These are phyloP conservation scores for Gymnocephalus cernua DNA, from an alignment of 2,113 vertebrate species.

Conservation along the genomic window DNA sequence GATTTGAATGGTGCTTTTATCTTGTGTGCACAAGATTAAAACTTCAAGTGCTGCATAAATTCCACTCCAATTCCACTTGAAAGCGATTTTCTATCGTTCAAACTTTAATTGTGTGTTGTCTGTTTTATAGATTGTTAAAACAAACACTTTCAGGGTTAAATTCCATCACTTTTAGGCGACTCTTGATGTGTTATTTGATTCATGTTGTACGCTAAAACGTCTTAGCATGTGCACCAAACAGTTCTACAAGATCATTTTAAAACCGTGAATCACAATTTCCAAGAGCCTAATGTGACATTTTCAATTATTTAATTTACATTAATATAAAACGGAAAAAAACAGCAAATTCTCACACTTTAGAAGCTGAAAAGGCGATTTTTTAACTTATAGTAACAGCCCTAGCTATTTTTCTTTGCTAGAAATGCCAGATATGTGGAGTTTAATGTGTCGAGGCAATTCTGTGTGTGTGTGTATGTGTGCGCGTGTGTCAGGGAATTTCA, in stretches of 20 bases:
- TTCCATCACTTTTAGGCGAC: background rate
- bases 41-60: too few relatives aligned
- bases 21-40: too few relatives aligned
- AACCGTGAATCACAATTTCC: background rate
- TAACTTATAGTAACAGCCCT: too few relatives aligned
- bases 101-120: background rate
- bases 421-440: constrained; percentile 1
- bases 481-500: background rate
- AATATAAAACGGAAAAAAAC: background rate
- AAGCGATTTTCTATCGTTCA: too few relatives aligned
- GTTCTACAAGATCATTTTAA: background rate
- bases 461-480: too few relatives aligned
- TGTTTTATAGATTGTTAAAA: background rate
- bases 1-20: too few relatives aligned
- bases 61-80: too few relatives aligned
- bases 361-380: background rate
- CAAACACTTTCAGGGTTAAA: background rate
- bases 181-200: background rate
- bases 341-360: background rate
- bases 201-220: background rate
- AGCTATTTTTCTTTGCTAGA: too few relatives aligned
- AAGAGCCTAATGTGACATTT: background rate
- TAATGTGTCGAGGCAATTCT: background rate
- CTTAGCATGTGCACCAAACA: background rate
- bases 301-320: background rate